Conservation (phyloP, 2,113 vertebrate genomes). For the Gavia stellata region DNA sequence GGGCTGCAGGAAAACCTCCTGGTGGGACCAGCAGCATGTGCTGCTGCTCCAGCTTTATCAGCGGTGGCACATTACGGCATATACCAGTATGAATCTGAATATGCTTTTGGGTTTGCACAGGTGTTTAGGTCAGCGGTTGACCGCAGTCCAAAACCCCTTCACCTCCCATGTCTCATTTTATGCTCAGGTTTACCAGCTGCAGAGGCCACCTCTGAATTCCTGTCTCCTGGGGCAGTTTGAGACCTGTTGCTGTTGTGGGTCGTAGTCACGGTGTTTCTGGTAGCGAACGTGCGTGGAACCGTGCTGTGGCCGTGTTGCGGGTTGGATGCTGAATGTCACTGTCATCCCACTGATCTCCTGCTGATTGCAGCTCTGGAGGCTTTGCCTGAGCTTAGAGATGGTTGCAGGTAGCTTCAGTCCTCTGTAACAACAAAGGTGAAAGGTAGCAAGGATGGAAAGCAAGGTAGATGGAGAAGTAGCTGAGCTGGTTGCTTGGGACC, state of each 20-base stretch:
- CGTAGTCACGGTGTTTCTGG: not conserved
- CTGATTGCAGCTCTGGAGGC: not conserved
- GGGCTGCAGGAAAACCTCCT: not conserved
- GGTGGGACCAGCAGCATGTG: fast-evolving
- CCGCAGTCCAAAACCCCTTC: not conserved
- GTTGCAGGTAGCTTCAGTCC: not conserved
- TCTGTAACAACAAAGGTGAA: not conserved
- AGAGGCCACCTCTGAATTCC: not conserved
- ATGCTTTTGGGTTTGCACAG: not conserved
- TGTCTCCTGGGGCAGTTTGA: not conserved
- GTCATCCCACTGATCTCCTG: not conserved
- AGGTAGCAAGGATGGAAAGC: not conserved
- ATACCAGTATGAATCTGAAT: not conserved
- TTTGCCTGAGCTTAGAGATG: not conserved
- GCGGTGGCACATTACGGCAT: fast-evolving
- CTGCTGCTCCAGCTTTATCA: not conserved
- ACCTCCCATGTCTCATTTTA: not conserved
- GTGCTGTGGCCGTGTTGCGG: not conserved
- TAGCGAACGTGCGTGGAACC: not conserved
- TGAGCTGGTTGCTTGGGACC: not conserved
- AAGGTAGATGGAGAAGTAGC: not conserved
- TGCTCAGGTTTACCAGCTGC: not conserved
- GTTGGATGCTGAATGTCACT: not conserved
- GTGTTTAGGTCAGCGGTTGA: not conserved
- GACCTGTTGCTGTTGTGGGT: not conserved